Conservation (phyloP, 2,797 vertebrate genomes). For the Pseudochirops corinnae region DNA sequence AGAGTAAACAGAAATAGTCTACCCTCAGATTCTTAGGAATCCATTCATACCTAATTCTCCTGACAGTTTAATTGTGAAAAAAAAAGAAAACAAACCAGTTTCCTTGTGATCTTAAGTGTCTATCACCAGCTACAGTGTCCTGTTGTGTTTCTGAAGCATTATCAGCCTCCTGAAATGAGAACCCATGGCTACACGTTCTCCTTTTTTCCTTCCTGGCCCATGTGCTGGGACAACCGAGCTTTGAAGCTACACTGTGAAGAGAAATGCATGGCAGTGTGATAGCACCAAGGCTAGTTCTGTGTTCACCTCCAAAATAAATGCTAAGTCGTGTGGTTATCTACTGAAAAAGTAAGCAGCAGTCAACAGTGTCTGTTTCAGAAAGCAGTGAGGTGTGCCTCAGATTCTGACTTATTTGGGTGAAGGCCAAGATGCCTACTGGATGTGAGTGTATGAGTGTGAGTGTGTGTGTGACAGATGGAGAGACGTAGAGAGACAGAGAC, state of each 20-base stretch:
- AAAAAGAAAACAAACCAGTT: constrained; percentile 59
- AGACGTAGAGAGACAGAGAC: not conserved
- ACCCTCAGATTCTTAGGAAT: constrained; percentile 61
- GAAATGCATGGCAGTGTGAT: constrained; percentile 92
- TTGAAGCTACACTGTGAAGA: constrained; percentile 85
- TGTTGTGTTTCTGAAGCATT: constrained; percentile 75
- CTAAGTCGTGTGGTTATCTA: constrained; percentile 88
- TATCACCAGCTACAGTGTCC: constrained; percentile 13
- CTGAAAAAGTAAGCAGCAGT: constrained; percentile 78
- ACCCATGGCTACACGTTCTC: not conserved
- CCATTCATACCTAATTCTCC: constrained; percentile 56
- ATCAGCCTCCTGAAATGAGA: constrained; percentile 72
- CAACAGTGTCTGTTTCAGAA: constrained; percentile 77
- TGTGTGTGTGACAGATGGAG: not conserved
- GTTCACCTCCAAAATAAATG: constrained; percentile 92
- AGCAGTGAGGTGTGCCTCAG: constrained; percentile 58
- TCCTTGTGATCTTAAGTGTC: constrained; percentile 39
- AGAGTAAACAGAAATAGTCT: constrained; percentile 69
- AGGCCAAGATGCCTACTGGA: not conserved
- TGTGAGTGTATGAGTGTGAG: not conserved
- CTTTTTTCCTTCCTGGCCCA: not conserved
- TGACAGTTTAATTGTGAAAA: constrained; percentile 74
- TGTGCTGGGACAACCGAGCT: constrained; percentile 53
- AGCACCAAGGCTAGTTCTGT: constrained; percentile 83
- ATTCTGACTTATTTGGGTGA: constrained; percentile 12